These are phyloP conservation scores for Artibeus jamaicensis DNA, from an alignment of 2,797 vertebrate species.

Conservation along the genomic window DNA sequence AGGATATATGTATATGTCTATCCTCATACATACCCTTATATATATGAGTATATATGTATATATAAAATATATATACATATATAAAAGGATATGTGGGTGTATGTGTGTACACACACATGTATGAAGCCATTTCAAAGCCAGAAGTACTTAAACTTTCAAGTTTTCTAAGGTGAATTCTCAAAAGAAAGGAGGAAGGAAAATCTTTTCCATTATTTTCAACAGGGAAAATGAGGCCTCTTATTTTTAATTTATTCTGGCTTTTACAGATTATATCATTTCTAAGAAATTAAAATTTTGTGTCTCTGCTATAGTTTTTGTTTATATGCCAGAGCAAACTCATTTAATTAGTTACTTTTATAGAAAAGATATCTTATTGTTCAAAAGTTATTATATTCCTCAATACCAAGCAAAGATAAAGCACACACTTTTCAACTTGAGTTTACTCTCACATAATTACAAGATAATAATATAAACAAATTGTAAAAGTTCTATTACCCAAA, in stretches of 20 bases:
- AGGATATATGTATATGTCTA: not conserved
- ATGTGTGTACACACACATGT: no score
- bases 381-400: not conserved
- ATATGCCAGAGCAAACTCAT: not conserved
- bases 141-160: not conserved
- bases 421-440: not conserved
- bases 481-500: not conserved
- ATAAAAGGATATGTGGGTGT: no score
- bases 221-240: not conserved
- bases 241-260: not conserved
- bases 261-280: not conserved
- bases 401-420: not conserved
- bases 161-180: not conserved
- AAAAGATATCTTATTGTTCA: not conserved
- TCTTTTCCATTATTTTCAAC: not conserved
- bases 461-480: not conserved
- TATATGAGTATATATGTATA: not conserved
- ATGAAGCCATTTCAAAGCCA: not conserved
- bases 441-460: not conserved
- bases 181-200: not conserved
- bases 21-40: no score
- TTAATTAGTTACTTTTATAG: not conserved
- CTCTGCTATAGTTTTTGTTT: not conserved
- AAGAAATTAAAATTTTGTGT: not conserved
- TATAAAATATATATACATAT: no score